phyloP scores from a whole-genome alignment of 2,797 vertebrate genomes.

The Syngnathus acus region DNA sequence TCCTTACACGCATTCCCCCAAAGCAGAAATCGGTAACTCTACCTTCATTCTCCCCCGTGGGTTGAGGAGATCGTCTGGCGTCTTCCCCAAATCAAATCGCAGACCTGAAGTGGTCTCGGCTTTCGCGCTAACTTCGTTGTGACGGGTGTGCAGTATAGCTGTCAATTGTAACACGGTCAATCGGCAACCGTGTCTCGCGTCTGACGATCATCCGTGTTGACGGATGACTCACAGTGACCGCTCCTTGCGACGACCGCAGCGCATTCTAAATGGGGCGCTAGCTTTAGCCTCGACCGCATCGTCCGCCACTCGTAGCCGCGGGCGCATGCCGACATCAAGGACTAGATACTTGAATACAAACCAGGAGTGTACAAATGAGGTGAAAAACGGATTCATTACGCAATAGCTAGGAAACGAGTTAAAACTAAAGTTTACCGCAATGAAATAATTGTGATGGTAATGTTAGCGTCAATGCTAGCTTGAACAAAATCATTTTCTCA shows the following conservation, averaged over 20 bases:
- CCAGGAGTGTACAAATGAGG: background rate
- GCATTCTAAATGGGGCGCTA: slow-evolving; percentile 43
- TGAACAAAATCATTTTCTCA: background rate
- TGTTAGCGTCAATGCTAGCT: background rate
- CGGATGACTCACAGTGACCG: slow-evolving; percentile 59
- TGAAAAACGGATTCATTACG: background rate
- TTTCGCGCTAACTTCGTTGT: slow-evolving; percentile 55
- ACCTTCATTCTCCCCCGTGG: slow-evolving; percentile 31
- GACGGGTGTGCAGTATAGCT: slow-evolving; percentile 29
- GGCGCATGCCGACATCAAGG: slow-evolving; percentile 1
- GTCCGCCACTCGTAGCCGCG: slow-evolving; percentile 22
- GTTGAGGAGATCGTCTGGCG: slow-evolving; percentile 43
- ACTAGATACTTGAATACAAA: background rate
- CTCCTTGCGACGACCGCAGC: slow-evolving; percentile 54
- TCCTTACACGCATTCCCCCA: background rate
- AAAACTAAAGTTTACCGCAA: background rate
- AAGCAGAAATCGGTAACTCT: slow-evolving; percentile 37
- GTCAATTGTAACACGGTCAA: slow-evolving; percentile 45
- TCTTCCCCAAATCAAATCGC: slow-evolving; percentile 58
- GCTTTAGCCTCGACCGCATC: slow-evolving; percentile 36
- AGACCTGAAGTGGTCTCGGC: slow-evolving; percentile 50
- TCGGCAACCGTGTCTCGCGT: slow-evolving; percentile 2
- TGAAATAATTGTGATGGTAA: background rate
- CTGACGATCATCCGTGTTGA: slow-evolving; percentile 34
- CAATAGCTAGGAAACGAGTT: background rate